These are phyloP conservation scores for Ranitomeya imitator DNA, from an alignment of 2,113 vertebrate genomes.

Conservation along the genomic window DNA sequence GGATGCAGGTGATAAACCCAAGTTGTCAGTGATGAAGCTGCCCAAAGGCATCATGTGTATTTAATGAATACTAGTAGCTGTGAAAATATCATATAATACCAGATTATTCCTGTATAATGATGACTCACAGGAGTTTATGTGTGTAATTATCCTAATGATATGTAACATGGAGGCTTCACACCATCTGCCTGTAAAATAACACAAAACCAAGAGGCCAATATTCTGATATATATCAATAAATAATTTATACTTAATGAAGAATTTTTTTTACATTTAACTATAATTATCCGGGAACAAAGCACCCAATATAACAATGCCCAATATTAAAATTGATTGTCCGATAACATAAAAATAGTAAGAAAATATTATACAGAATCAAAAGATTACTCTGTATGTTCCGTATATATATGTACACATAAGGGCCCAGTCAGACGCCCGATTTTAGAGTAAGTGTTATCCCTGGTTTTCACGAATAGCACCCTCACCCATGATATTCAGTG, in stretches of 20 bases:
- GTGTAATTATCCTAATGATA: conserved; percentile 39
- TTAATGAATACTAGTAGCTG: conserved; percentile 51
- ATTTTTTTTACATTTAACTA: not conserved
- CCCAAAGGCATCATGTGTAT: conserved; percentile 57
- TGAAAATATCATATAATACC: conserved; percentile 34
- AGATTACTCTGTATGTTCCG: too few relatives aligned
- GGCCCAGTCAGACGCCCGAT: too few relatives aligned
- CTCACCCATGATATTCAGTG: too few relatives aligned
- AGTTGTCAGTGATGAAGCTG: conserved; percentile 53
- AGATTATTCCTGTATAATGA: conserved; percentile 49
- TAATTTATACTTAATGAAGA: too few relatives aligned
- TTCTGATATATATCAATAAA: not conserved
- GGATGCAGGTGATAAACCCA: conserved; percentile 53
- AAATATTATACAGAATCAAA: too few relatives aligned
- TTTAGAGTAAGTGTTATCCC: too few relatives aligned
- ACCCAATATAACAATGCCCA: not conserved
- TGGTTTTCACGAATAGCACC: too few relatives aligned
- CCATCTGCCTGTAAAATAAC: not conserved
- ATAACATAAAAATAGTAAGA: too few relatives aligned
- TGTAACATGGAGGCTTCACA: not conserved
- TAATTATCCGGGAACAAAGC: not conserved
- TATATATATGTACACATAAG: too few relatives aligned
- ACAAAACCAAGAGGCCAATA: not conserved
- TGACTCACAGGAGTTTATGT: conserved; percentile 31
- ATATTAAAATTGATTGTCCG: not conserved